A percentile compares a stretch with the other conserved stretches of the same genome.
These are phyloP conservation scores for Lepidurus arcticus DNA, from an alignment of 1,140 invertebrate genomes.

Conservation along the genomic window DNA sequence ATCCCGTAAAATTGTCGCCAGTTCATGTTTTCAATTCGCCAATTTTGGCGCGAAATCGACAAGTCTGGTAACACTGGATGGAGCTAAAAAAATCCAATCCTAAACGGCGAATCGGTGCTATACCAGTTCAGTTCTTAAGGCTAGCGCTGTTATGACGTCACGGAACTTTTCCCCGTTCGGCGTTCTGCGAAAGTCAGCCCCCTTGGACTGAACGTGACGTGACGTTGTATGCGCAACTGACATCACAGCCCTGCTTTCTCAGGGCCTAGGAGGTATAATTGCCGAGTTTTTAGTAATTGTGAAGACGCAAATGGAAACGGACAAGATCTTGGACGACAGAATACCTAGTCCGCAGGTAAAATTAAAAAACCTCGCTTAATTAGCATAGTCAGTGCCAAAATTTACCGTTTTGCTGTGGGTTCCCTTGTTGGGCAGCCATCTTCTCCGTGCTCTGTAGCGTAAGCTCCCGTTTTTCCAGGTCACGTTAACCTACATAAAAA, in stretches of 20 bases:
- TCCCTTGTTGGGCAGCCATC: conserved; percentile 28
- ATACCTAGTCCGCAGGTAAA: conserved; percentile 54
- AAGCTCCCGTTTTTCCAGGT: conserved; percentile 22
- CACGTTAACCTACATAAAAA: background rate
- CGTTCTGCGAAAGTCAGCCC: background rate
- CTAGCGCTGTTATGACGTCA: background rate
- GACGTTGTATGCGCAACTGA: background rate
- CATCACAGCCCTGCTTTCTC: background rate
- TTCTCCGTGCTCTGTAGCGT: conserved; percentile 27
- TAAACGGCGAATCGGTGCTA: no score
- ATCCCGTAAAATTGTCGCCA: no score
- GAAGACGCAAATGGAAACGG: conserved; percentile 53
- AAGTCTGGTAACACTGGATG: no score
- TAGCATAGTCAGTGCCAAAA: background rate
- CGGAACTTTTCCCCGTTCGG: background rate
- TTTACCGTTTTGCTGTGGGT: conserved; percentile 11
- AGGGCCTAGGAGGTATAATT: conserved; percentile 8
- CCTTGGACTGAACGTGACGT: background rate
- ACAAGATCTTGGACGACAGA: conserved; percentile 57
- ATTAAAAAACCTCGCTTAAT: background rate
- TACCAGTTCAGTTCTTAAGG: no score
- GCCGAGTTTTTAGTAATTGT: background rate
- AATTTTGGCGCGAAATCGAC: no score
- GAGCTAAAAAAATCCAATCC: no score
- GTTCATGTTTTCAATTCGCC: no score